phyloP scores from a whole-genome alignment of 2,113 vertebrate species.

The Dendropsophus ebraccatus region DNA sequence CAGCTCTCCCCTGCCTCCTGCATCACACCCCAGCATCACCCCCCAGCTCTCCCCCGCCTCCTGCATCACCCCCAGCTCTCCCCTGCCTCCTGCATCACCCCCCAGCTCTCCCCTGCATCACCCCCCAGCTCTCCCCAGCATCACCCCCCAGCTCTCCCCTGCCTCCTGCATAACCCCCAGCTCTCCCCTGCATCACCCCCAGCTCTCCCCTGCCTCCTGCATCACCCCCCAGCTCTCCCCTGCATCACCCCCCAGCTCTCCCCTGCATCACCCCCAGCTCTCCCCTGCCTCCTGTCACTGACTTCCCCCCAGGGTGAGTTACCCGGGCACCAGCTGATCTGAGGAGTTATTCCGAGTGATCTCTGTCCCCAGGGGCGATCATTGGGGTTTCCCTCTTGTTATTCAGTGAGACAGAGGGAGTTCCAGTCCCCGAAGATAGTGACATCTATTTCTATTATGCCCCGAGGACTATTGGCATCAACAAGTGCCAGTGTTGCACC shows the following conservation, averaged over 20 bases:
- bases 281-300: neutral
- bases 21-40: no score
- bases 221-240: no score
- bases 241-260: neutral
- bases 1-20: no score
- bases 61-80: no score
- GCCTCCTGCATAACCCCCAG: no score
- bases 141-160: no score
- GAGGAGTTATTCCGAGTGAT: conserved; percentile 56
- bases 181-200: no score
- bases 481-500: conserved; percentile 38
- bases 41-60: no score
- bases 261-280: neutral
- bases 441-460: neutral
- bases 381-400: conserved; percentile 25
- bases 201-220: no score
- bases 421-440: conserved; percentile 11
- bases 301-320: conserved; percentile 48
- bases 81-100: no score
- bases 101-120: no score
- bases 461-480: conserved; percentile 56
- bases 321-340: conserved; percentile 60
- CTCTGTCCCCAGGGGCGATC: neutral
- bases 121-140: no score
- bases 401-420: conserved; percentile 14